These are phyloP conservation scores for Formica aserva DNA, from an alignment of 2,888 invertebrate genomes.

Conservation along the genomic window DNA sequence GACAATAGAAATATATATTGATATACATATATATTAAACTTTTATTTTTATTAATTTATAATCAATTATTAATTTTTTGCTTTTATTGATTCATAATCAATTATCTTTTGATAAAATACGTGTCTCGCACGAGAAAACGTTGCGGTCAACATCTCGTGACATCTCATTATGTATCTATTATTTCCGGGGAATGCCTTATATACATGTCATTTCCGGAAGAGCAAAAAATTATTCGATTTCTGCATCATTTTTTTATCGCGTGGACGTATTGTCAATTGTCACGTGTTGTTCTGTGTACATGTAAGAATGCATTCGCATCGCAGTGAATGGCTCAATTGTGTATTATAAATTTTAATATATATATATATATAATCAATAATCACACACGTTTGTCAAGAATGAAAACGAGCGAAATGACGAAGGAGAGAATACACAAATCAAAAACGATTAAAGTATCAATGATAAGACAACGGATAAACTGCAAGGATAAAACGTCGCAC, in stretches of 20 bases:
- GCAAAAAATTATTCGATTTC: background rate
- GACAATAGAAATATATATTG: background rate
- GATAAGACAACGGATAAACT: background rate
- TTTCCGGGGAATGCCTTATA: background rate
- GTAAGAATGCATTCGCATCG: background rate
- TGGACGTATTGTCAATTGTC: background rate
- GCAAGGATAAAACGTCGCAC: background rate
- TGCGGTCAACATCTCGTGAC: background rate
- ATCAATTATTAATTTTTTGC: too few species aligned
- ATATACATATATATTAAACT: background rate
- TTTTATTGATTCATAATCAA: background rate
- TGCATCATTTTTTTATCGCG: background rate
- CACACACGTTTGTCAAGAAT: background rate
- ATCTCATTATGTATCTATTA: background rate
- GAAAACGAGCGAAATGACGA: background rate
- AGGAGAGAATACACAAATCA: background rate
- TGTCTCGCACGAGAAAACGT: background rate
- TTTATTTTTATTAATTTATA: background rate
- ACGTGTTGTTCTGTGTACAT: background rate
- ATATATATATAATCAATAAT: background rate
- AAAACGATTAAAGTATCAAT: background rate
- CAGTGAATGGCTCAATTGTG: background rate
- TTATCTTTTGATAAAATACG: too few species aligned
- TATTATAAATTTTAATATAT: background rate
- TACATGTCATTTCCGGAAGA: background rate